Percentiles rank a stretch among this genome's conserved stretches.
Evolutionary conservation across 2,888 invertebrate genomes (phyloP).

Genomic region (Patella caerulea): DNA sequence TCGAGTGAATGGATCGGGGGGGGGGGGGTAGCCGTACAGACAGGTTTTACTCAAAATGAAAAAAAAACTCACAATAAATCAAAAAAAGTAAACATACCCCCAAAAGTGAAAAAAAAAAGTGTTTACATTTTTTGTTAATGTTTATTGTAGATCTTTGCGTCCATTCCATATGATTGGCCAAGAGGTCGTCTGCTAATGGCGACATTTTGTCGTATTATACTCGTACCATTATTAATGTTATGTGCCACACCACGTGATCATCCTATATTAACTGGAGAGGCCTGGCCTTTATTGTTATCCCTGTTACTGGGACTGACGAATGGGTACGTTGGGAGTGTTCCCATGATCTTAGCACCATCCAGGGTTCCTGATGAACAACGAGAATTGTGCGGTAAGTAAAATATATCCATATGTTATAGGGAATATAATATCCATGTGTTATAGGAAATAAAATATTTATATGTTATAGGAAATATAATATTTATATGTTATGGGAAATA

Average conservation of each 20-base stretch:
- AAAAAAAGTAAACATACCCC: background rate
- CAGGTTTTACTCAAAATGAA: background rate
- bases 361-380: conserved; percentile 88
- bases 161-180: conserved; percentile 87
- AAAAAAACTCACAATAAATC: background rate
- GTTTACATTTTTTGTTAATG: background rate
- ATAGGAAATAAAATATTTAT: no score
- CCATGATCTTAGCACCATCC: conserved; percentile 92
- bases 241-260: conserved; percentile 85
- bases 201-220: conserved; percentile 80
- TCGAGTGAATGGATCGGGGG: no score
- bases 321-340: conserved; percentile 90
- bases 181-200: conserved; percentile 83
- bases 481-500: conserved; percentile 84
- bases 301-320: conserved; percentile 85
- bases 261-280: conserved; percentile 81
- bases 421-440: no score
- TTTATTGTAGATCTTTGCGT: conserved; percentile 79
- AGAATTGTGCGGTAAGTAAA: conserved; percentile 84
- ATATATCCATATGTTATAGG: no score
- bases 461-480: no score
- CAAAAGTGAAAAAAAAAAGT: no score
- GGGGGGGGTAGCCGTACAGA: background rate
- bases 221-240: conserved; percentile 86
- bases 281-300: conserved; percentile 80